These are phyloP conservation scores for Onychostoma macrolepis DNA, from an alignment of 2,113 vertebrate genomes.

Conservation along the genomic window DNA sequence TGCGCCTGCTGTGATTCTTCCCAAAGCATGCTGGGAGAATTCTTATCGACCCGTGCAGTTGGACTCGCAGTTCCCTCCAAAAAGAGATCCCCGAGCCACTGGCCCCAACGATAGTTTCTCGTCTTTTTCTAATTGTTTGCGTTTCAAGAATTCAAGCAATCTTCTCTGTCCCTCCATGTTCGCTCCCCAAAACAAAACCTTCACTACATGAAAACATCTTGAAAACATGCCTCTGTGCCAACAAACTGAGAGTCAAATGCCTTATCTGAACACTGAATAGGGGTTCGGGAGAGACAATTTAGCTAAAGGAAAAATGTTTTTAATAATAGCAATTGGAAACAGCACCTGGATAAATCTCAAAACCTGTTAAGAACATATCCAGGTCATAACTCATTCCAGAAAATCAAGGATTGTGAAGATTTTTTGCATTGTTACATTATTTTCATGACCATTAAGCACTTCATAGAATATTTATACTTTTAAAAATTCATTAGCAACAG, in stretches of 20 bases:
- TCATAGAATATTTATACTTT: background rate
- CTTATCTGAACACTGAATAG: background rate
- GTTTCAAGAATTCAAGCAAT: conserved; percentile 66
- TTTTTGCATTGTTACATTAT: background rate
- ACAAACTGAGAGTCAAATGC: background rate
- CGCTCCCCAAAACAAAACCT: background rate
- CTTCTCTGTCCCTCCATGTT: background rate
- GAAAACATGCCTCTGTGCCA: background rate
- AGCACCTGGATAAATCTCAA: background rate
- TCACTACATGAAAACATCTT: background rate
- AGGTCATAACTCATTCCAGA: background rate
- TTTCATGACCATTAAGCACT: background rate
- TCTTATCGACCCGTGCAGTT: conserved; percentile 71
- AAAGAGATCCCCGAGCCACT: conserved; percentile 59
- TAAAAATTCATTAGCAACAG: background rate
- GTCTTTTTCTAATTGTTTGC: conserved; percentile 62
- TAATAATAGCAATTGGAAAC: background rate
- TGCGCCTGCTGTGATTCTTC: conserved; percentile 47
- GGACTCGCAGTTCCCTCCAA: conserved; percentile 62
- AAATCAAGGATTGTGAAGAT: background rate
- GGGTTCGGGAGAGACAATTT: background rate
- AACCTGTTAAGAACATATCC: background rate
- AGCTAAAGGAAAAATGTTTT: background rate
- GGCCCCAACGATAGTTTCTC: conserved; percentile 14
- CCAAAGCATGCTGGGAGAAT: conserved; percentile 66